Evolutionary conservation across 1,140 invertebrate species (phyloP).

Genomic region (Bradynema listronoti): DNA sequence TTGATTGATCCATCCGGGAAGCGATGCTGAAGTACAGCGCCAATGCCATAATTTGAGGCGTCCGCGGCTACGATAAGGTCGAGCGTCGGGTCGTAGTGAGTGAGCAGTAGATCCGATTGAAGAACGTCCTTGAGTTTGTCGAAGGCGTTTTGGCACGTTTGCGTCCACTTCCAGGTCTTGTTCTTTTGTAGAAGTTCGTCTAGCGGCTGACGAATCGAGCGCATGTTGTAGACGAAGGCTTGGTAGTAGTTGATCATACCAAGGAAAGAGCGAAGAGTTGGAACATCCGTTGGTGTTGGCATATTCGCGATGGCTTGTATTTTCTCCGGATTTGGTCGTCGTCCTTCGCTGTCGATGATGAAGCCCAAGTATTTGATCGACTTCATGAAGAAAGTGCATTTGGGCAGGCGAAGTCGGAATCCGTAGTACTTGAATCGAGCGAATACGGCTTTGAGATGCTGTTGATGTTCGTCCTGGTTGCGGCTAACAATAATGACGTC

Average conservation of each 20-base stretch:
- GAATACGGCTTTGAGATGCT: slow-evolving; percentile 11
- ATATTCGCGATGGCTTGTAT: slow-evolving; percentile 32
- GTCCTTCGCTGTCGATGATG: slow-evolving; percentile 15
- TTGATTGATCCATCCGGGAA: slow-evolving; percentile 41
- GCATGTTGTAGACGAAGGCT: slow-evolving; percentile 27
- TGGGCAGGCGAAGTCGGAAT: slow-evolving; percentile 32
- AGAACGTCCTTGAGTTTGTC: slow-evolving; percentile 33
- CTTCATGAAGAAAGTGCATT: slow-evolving; percentile 35
- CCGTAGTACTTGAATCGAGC: slow-evolving; percentile 21
- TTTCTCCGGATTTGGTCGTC: slow-evolving; percentile 35
- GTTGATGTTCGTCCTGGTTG: slow-evolving; percentile 13
- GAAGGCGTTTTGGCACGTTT: slow-evolving; percentile 20
- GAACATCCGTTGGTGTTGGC: slow-evolving; percentile 31
- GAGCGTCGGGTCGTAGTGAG: slow-evolving; percentile 33
- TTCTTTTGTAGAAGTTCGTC: slow-evolving; percentile 39
- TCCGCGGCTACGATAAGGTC: slow-evolving; percentile 40
- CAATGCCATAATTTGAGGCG: slow-evolving; percentile 47
- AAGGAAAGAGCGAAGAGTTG: slow-evolving; percentile 32
- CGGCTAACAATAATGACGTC: slow-evolving; percentile 20
- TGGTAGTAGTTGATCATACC: slow-evolving; percentile 42
- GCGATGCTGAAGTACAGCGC: slow-evolving; percentile 34
- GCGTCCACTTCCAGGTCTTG: slow-evolving; percentile 37
- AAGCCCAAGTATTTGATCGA: slow-evolving; percentile 1
- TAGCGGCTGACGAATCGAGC: slow-evolving; percentile 26
- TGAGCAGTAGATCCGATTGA: slow-evolving; percentile 26